Base-by-base conservation (phyloP, 2,797 vertebrate species). In the Eleutherodactylus coqui region DNA sequence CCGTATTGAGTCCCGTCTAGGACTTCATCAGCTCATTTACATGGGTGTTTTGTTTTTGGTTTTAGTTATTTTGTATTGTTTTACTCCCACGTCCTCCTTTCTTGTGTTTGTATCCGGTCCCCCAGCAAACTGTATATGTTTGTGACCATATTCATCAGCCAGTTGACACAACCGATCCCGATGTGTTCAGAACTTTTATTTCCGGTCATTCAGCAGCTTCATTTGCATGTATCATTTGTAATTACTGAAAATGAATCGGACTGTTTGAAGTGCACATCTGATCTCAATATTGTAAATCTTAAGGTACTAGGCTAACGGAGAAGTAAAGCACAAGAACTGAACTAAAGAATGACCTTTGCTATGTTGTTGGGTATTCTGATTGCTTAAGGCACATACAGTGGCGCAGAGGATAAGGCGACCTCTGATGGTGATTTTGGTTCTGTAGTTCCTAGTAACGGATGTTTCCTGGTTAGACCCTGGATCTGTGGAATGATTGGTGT, bases 401-500 rank as follows among this genome's bases (percentile, higher is more conserved):
- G n/a, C 34, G 16, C 17, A 41, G 36, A 60, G 1, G 13, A n/a
- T 41, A 19, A 8, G 7, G 60, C 27, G 13, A 78, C 34, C 24
- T n/a, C 16, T 38, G 19, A 17, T 3, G 49, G 29, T 32, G 41
- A 5, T 38, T 11, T 60, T n/a, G 10, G 3, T 78, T n/a, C 24
- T 24, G 17, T 53, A 10, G 17, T 21, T 21, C 5, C 34, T 51
- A 21, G 21, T 11, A 73, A 43, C 3, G 51, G 5, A 75, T 19
- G 29, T 67, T 76, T 5, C 24, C 64, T 45, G n/a, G 17, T 49
- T 51, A 11, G 51, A 60, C n/a, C 67, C 29, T 81, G 19, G 60
- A 58, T 76, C 88, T 89, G 89, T 89, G 91, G 92, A 94, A 90
- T 92, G 90, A 90, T 85, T 89, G 88, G 92, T 91, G 93, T 89